Conservation (phyloP, 92 coral and sea anemone species). For the Epizoanthus rinbou region DNA sequence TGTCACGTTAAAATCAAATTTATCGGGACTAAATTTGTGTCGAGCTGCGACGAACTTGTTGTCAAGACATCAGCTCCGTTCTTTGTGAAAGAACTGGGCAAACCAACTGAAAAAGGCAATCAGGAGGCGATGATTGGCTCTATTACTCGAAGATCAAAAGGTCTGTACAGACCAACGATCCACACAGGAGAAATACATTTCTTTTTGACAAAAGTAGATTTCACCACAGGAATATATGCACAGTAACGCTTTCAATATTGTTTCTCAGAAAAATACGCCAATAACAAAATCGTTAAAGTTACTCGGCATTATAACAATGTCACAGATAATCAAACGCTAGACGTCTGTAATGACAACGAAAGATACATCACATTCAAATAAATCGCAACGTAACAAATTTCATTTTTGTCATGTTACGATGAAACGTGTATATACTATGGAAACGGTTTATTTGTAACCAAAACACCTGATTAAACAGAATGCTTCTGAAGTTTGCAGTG, state of each 20-base stretch:
- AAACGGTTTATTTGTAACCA: neutral
- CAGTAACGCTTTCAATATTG: neutral
- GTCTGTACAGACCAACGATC: neutral
- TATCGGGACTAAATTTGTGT: neutral
- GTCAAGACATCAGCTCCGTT: slow-evolving; percentile 13
- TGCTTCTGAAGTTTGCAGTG: neutral
- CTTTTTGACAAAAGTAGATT: neutral
- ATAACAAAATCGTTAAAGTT: neutral
- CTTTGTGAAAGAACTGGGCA: neutral
- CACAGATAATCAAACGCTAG: slow-evolving; percentile 12
- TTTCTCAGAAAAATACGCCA: neutral
- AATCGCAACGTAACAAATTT: neutral
- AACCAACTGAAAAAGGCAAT: slow-evolving; percentile 7
- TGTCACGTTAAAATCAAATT: neutral
- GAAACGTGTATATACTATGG: neutral
- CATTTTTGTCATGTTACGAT: neutral
- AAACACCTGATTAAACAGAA: neutral
- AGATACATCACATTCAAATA: neutral
- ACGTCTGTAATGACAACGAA: slow-evolving; percentile 16
- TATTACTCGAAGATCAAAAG: neutral
- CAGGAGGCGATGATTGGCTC: neutral
- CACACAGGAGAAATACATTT: neutral
- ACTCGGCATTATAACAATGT: neutral
- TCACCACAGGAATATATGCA: neutral
- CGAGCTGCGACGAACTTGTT: neutral